These are phyloP conservation scores for Anoplius nigerrimus DNA, from an alignment of 2,888 invertebrate genomes.

Conservation along the genomic window DNA sequence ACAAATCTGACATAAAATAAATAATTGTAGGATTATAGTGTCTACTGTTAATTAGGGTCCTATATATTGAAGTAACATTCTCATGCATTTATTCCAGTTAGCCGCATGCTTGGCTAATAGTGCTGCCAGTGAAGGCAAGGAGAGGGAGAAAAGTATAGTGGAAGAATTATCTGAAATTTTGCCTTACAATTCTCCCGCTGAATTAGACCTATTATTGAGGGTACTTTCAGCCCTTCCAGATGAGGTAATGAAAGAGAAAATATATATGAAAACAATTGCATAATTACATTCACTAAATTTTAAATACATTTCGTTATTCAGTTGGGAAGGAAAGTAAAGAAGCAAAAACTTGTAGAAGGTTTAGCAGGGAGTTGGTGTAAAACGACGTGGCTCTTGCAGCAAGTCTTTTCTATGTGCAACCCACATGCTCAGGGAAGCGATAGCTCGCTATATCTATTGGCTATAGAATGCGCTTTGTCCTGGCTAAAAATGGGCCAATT, in stretches of 20 bases:
- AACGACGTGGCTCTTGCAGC: slow-evolving; percentile 64
- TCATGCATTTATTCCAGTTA: slow-evolving; percentile 78
- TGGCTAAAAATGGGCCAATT: slow-evolving; percentile 67
- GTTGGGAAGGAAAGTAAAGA: slow-evolving; percentile 56
- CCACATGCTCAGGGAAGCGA: slow-evolving; percentile 49
- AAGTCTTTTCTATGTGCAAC: slow-evolving; percentile 66
- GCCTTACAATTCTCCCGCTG: slow-evolving; percentile 79
- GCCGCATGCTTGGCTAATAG: slow-evolving; percentile 89
- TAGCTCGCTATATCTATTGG: slow-evolving; percentile 58
- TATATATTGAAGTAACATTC: slow-evolving; percentile 6
- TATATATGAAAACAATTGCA: not conserved
- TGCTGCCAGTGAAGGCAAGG: slow-evolving; percentile 74
- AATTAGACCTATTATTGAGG: slow-evolving; percentile 84
- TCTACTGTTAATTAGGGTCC: no score
- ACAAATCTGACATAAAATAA: no score
- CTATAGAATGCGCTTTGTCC: slow-evolving; percentile 64
- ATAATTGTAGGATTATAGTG: no score
- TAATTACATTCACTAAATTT: slow-evolving; percentile 8
- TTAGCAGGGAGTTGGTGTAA: slow-evolving; percentile 64
- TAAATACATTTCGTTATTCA: slow-evolving; percentile 32
- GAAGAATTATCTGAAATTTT: slow-evolving; percentile 84
- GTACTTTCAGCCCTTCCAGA: slow-evolving; percentile 91
- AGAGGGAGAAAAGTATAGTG: slow-evolving; percentile 81
- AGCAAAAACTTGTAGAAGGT: slow-evolving; percentile 50
- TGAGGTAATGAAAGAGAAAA: slow-evolving; percentile 80